Evolutionary conservation across 2,888 invertebrate species (phyloP).

Genomic region (Eutolmus rufibarbis): DNA sequence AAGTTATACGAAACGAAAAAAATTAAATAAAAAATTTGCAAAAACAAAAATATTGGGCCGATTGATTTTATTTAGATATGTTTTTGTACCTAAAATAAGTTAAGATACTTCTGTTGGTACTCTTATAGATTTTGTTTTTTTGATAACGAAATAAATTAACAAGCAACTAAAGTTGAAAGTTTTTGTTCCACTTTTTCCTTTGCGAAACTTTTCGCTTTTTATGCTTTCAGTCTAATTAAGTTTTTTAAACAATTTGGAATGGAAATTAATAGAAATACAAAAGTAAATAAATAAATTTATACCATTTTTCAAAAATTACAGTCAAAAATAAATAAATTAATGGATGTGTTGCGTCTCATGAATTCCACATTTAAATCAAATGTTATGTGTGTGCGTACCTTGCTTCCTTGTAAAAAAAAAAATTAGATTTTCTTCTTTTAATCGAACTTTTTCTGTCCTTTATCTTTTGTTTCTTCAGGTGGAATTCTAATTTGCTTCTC

Average conservation of each 20-base stretch:
- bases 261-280: neutral
- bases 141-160: conserved; percentile 8
- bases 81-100: neutral
- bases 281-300: neutral
- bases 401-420: neutral
- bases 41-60: conserved; percentile 47
- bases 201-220: neutral
- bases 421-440: neutral
- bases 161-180: conserved; percentile 8
- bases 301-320: neutral
- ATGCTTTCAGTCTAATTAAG: neutral
- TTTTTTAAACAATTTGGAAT: neutral
- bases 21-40: conserved; percentile 26
- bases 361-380: neutral
- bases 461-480: neutral
- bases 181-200: conserved; percentile 13
- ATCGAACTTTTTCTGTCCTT: neutral
- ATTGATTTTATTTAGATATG: conserved; percentile 44
- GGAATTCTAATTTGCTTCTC: neutral
- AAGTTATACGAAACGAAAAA: neutral
- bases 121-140: neutral
- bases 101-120: neutral
- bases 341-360: neutral
- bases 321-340: neutral
- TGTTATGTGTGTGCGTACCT: neutral